Conservation (phyloP, 2,888 invertebrate species). For the Lithophane socia region DNA sequence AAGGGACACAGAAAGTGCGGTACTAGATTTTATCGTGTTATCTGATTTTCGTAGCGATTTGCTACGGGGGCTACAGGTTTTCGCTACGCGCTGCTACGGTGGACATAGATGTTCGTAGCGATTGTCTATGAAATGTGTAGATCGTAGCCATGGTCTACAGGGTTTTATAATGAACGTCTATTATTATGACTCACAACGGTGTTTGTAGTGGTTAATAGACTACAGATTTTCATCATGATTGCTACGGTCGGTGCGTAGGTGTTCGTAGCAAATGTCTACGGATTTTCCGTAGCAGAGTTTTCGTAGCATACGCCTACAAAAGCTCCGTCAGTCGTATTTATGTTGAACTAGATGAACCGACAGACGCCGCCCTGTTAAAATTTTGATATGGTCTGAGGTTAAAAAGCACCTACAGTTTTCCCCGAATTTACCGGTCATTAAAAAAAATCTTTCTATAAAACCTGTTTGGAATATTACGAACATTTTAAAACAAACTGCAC, state of each 20-base stretch:
- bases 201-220: too few relatives aligned
- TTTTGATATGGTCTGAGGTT: too few relatives aligned
- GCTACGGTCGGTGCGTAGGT: constrained; percentile 1
- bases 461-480: too few relatives aligned
- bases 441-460: too few relatives aligned
- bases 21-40: constrained; percentile 11
- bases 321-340: background rate
- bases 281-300: constrained; percentile 13
- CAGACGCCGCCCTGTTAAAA: too few relatives aligned
- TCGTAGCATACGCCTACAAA: constrained; percentile 10
- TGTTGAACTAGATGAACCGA: background rate
- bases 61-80: background rate
- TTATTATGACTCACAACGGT: too few relatives aligned
- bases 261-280: constrained; percentile 27
- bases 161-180: background rate
- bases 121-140: background rate
- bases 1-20: background rate
- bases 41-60: constrained; percentile 12
- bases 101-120: background rate
- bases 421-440: too few relatives aligned
- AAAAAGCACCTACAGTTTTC: too few relatives aligned
- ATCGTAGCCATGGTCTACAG: background rate
- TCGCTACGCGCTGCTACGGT: background rate
- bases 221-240: background rate
- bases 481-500: too few relatives aligned